Base-by-base conservation (phyloP, 1,140 invertebrate species). In the Heliconius hermathena region DNA sequence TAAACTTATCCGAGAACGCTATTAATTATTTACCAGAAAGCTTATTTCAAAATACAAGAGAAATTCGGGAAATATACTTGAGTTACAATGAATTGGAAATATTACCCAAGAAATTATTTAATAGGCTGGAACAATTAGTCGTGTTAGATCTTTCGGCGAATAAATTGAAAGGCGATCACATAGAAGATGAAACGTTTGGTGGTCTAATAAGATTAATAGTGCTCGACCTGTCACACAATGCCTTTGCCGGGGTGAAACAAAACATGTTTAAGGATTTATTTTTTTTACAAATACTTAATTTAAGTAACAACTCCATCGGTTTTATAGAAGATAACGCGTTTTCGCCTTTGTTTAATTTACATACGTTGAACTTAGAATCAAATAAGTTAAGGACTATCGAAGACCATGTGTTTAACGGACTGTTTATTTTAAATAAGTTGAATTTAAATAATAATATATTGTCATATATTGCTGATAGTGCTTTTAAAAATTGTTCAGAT, bases 401-500 rank as follows among this genome's bases (percentile, higher is more conserved):
- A 86, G 96, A 97, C 57, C 96, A 96, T 82, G 96, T 97, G 49
- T 96, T 98, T 84, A 97, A 97, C 87, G 97, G 97, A 8, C 94
- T 98, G n/a, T 97, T 96, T 89, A 97, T 97, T 75, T 94, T 98
- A n/a, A 97, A 96, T 78, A 95, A 97, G 76, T 93, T 98, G 29
- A 97, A 96, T 36, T 91, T 98, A 84, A 97, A 98, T 87, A 97
- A 97, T 84, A 98, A 98, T 91, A 89, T 96, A 77, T 94, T 98
- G 49, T 95, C 96, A 82, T 95, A 95, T 74, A 95, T 98, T 66
- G 96, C 97, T 88, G 93, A 95, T 49, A 97, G 97, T 81, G 97
- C 98, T 41, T 98, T 98, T 85, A 96, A 95, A 94, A 98, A 98
- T 93, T 97, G 97, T 88, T 97, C 97, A 41, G 96, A 96, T 92